These are phyloP conservation scores for Hydrozoanthus tunicans DNA, from an alignment of 64 coral and sea anemone species.

Conservation along the genomic window DNA sequence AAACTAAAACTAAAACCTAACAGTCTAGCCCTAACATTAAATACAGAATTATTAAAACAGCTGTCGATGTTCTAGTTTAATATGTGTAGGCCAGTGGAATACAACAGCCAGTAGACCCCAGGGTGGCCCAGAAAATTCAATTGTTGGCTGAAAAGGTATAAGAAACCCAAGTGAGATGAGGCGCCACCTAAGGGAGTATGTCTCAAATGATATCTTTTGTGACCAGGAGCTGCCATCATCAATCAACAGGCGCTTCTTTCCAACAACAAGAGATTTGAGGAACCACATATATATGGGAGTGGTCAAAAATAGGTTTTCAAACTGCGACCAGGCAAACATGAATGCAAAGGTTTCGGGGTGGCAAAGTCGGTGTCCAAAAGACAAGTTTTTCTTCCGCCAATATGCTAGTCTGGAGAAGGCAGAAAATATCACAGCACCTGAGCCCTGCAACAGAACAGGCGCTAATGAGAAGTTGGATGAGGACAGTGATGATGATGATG, in stretches of 20 bases:
- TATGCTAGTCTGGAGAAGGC: constrained; percentile 6
- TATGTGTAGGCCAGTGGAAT: constrained; percentile 59
- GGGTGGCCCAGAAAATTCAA: constrained; percentile 37
- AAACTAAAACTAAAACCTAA: neutral
- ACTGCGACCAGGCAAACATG: constrained; percentile 40
- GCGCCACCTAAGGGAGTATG: constrained; percentile 33
- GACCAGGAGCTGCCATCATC: neutral
- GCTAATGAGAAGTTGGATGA: neutral
- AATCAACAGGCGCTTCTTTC: constrained; percentile 43
- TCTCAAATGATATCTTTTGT: constrained; percentile 15
- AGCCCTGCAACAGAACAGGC: neutral
- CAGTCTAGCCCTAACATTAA: neutral
- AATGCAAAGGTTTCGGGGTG: neutral
- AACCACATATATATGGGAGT: constrained; percentile 49
- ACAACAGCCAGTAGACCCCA: constrained; percentile 23
- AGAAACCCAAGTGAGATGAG: constrained; percentile 41
- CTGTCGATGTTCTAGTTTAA: neutral
- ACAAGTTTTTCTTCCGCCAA: constrained; percentile 38
- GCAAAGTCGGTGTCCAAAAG: constrained; percentile 3
- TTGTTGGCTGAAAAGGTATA: constrained; percentile 20
- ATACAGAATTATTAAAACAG: neutral
- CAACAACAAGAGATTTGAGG: neutral
- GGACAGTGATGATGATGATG: neutral
- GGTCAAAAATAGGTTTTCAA: constrained; percentile 20
- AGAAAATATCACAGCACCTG: neutral